Evolutionary conservation across 2,113 vertebrate species (phyloP), one percentile per base, ranked within the genome.

Genomic region (Laticauda laticaudata): DNA sequence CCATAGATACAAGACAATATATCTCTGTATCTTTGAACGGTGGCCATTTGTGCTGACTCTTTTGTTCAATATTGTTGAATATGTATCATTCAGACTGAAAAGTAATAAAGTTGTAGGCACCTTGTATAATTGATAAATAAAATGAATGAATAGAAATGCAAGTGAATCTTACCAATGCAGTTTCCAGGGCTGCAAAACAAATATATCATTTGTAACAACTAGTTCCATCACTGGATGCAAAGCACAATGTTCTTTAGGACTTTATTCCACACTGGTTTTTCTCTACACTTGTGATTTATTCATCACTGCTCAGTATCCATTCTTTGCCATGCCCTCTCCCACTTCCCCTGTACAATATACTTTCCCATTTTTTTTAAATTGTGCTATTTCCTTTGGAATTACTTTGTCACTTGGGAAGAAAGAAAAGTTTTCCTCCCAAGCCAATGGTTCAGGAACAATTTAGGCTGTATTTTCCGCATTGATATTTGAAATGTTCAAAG

Each of bases 371-470:
- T 51, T 88, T 92, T 94, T 91, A 91, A 39, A 93, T 93, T 91
- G 75, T 91, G 26, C 91, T 95, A 93, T 95, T 96, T 94, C 93
- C 59, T 39, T 9, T 92, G 93, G 61, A 94, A 94, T 95, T 95
- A 57, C 93, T 96, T 96, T 95, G 91, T 91, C 87, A 43, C 91
- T 96, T 96, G 93, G 61, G 92, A 55, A 94, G 86, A 94, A 14
- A 91, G 95, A 96, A 95, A 93, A 89, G 75, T 43, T 54, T 85
- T 6, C 81, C 90, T 95, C 89, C 51, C 64, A 86, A 87, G 90
- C 94, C 59, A 90, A 61, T 95, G 92, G 93, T 96, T 96, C 94
- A 95, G 91, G 96, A 95, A 45, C 92, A 95, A 94, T 96, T 95
- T 94, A 94, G 1, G 48, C 92, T 93, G 69, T 1, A 0, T 9